phyloP scores from a whole-genome alignment of 2,888 invertebrate species.

The Cheilosia variabilis region DNA sequence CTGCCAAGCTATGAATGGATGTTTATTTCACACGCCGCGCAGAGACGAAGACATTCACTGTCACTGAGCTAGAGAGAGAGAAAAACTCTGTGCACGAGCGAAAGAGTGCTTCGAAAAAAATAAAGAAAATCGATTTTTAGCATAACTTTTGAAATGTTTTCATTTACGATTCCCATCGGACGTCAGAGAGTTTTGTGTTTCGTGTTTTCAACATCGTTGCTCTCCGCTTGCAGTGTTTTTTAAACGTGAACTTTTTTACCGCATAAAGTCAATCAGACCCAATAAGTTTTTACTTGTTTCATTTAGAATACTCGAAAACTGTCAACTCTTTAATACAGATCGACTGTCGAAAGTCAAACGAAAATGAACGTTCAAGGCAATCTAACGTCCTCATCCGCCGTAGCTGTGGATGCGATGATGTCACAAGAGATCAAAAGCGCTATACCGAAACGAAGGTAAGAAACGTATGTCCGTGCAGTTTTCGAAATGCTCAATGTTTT shows the following conservation, averaged over 20 bases:
- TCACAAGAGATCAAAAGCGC: constrained; percentile 80
- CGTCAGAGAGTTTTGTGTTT: constrained; percentile 36
- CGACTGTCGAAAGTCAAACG: background rate
- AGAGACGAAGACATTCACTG: constrained; percentile 10
- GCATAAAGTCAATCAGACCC: constrained; percentile 22
- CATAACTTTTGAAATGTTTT: constrained; percentile 64
- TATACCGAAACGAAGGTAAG: constrained; percentile 82
- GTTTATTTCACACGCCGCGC: constrained; percentile 28
- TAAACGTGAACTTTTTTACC: background rate
- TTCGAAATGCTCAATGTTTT: background rate
- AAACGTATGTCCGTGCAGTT: background rate
- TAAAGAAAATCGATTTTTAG: constrained; percentile 67
- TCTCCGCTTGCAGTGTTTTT: constrained; percentile 14
- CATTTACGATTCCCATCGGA: constrained; percentile 29
- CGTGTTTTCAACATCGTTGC: constrained; percentile 44
- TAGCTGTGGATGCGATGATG: constrained; percentile 79
- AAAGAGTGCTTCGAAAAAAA: constrained; percentile 19
- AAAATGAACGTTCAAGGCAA: constrained; percentile 47
- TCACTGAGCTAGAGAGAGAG: constrained; percentile 17
- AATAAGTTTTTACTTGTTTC: constrained; percentile 2
- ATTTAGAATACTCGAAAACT: constrained; percentile 5
- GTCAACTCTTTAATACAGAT: constrained; percentile 12
- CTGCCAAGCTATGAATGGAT: constrained; percentile 64
- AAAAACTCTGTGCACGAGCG: background rate
- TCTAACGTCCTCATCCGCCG: constrained; percentile 66